Conservation (phyloP, 2,797 vertebrate genomes). For the Gephyroberyx darwinii region DNA sequence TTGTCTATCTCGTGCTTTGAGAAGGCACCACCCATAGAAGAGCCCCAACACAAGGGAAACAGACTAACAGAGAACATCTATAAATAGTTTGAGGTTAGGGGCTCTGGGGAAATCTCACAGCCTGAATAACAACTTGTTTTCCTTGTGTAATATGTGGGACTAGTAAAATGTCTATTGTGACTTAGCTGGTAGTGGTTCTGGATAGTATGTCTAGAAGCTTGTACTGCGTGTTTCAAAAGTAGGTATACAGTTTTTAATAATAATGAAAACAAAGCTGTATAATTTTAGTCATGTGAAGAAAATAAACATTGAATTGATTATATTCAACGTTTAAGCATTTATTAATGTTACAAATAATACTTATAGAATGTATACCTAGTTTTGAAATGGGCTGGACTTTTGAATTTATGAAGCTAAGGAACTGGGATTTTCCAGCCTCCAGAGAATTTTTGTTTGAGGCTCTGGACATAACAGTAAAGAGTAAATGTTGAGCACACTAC, state of each 20-base stretch:
- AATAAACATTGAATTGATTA: no score
- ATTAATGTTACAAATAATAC: no score
- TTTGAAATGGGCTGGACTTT: no score
- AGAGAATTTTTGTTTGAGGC: conserved; percentile 29
- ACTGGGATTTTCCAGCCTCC: conserved; percentile 5
- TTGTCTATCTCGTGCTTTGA: conserved; percentile 64
- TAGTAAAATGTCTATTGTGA: conserved; percentile 63
- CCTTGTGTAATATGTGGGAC: conserved; percentile 60
- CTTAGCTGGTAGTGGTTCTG: conserved; percentile 48
- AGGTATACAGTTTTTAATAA: no score
- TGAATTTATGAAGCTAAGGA: conserved; percentile 21
- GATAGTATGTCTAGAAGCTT: conserved; percentile 21
- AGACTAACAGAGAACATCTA: conserved; percentile 67
- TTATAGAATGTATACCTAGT: no score
- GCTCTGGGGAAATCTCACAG: conserved; percentile 72
- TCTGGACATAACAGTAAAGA: conserved; percentile 25
- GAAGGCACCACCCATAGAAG: conserved; percentile 66
- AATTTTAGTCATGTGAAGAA: no score
- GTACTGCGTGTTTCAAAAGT: conserved; percentile 13
- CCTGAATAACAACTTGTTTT: conserved; percentile 79
- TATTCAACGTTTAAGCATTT: no score
- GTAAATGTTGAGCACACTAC: conserved; percentile 28
- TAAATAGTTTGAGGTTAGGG: conserved; percentile 75
- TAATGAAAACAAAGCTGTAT: no score
- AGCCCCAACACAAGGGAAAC: conserved; percentile 64